These are phyloP conservation scores for Drosophila tristis DNA, from an alignment of 1,140 invertebrate species.

Conservation along the genomic window DNA sequence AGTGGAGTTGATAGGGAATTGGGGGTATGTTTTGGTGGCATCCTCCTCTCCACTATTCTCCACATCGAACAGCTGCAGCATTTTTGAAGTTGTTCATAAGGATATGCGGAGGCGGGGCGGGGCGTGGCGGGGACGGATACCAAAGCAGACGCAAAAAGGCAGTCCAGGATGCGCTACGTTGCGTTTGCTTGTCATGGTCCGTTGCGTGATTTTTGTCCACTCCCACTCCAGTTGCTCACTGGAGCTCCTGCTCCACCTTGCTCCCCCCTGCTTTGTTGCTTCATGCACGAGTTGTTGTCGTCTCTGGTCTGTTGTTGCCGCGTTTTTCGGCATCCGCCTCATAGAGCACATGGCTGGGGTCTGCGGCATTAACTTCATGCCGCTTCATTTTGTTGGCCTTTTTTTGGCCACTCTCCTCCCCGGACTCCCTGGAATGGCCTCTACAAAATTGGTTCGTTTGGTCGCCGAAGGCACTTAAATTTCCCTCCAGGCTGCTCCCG, in stretches of 20 bases:
- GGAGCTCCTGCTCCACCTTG: neutral
- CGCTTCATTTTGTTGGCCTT: slow-evolving; percentile 54
- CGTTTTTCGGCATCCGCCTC: slow-evolving; percentile 51
- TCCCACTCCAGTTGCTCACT: slow-evolving; percentile 9
- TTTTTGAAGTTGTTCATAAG: slow-evolving; percentile 64
- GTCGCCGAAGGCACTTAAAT: slow-evolving; percentile 74
- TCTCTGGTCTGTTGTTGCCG: slow-evolving; percentile 18
- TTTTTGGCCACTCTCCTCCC: slow-evolving; percentile 19
- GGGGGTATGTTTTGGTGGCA: neutral
- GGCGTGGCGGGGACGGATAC: slow-evolving; percentile 3
- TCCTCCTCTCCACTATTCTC: neutral
- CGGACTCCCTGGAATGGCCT: slow-evolving; percentile 36
- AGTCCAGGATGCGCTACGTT: slow-evolving; percentile 76
- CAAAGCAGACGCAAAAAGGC: slow-evolving; percentile 44
- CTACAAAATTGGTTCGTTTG: slow-evolving; percentile 77
- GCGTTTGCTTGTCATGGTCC: slow-evolving; percentile 81
- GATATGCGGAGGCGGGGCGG: slow-evolving; percentile 3
- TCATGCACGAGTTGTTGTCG: slow-evolving; percentile 76
- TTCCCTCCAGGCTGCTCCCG: slow-evolving; percentile 52
- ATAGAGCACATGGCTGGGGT: slow-evolving; percentile 57
- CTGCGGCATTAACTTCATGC: slow-evolving; percentile 62
- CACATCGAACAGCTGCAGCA: slow-evolving; percentile 66
- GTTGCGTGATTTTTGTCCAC: slow-evolving; percentile 76
- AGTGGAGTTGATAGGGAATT: neutral
- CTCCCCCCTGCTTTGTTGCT: slow-evolving; percentile 22